Base-by-base conservation (phyloP, 2,888 invertebrate species). In the Mimachlamys varia region DNA sequence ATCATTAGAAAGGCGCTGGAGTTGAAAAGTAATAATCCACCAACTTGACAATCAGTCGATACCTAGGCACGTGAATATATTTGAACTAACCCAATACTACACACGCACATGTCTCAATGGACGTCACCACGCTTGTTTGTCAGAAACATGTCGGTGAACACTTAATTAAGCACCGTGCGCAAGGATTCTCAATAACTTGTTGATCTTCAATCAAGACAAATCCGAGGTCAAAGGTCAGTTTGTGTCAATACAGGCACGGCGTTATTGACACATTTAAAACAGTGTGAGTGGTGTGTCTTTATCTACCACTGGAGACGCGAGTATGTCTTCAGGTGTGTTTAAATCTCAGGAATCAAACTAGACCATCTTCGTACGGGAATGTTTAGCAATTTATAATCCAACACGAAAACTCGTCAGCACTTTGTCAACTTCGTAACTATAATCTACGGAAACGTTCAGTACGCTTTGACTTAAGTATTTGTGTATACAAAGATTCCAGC, bases 201-300 rank as follows among this genome's bases (percentile, higher is more conserved):
- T 33, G 76, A 76, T 76, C 76, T 76, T 76, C 76, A 76, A 76
- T 76, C 76, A 76, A 33, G 27, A 76, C 10, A 76, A 76, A 76
- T 76, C 76, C 33, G 27, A 15, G 76, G 76, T 76, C 76, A 76
- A 33, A 76, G 76, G 76, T 76, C 76, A 76, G 4, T 15, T 76
- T 76, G 33, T 76, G 76, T 76, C 76, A 76, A 76, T 33, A 76
- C 27, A 33, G 76, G 17, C 33, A 17, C 12, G 17, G 17, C 76
- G 12, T 27, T 76, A 76, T 76, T 76, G 76, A 33, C 76, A 33
- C 33, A 76, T 76, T 76, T 76, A 76, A 76, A 76, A 76, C 76
- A 76, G 76, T 76, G 76, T 76, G 22, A 76, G 76, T 76, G 13
- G 76, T 76, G 33, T 76, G 76, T 76, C 76, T 76, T 27, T 76